Percentiles rank a stretch among this genome's conserved stretches.
Evolutionary conservation across 2,797 vertebrate species (phyloP).

Genomic region (Triplophysa bombifrons): DNA sequence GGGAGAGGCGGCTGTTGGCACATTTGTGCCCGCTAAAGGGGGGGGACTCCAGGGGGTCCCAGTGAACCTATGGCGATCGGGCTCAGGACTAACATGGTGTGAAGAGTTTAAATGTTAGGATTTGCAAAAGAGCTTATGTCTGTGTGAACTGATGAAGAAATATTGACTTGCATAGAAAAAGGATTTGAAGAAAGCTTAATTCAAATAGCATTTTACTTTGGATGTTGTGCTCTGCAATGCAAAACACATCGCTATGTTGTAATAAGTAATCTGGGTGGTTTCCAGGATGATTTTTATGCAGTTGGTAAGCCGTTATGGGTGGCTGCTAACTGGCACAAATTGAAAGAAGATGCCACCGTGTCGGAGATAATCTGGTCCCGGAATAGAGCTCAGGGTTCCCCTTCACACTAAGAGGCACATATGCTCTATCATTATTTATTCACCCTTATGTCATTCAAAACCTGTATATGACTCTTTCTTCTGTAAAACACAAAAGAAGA

Average conservation of each 20-base stretch:
- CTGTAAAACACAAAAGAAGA: too few species aligned
- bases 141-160: background rate
- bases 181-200: background rate
- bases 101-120: slow-evolving; percentile 1
- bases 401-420: background rate
- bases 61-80: background rate
- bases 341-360: background rate
- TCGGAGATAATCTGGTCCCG: background rate
- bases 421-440: too few species aligned
- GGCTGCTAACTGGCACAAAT: background rate
- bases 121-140: background rate
- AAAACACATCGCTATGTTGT: background rate
- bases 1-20: slow-evolving; percentile 15
- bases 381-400: background rate
- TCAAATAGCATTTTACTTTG: background rate
- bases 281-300: background rate
- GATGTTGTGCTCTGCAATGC: background rate
- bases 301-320: background rate
- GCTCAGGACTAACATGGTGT: slow-evolving; percentile 8
- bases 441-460: too few species aligned
- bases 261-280: background rate
- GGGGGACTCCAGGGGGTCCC: slow-evolving; percentile 24
- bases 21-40: slow-evolving; percentile 26
- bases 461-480: too few species aligned
- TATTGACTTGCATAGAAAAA: background rate